Base-by-base conservation (phyloP, 2,113 vertebrate species). In the Psittacula cyanocephala region DNA sequence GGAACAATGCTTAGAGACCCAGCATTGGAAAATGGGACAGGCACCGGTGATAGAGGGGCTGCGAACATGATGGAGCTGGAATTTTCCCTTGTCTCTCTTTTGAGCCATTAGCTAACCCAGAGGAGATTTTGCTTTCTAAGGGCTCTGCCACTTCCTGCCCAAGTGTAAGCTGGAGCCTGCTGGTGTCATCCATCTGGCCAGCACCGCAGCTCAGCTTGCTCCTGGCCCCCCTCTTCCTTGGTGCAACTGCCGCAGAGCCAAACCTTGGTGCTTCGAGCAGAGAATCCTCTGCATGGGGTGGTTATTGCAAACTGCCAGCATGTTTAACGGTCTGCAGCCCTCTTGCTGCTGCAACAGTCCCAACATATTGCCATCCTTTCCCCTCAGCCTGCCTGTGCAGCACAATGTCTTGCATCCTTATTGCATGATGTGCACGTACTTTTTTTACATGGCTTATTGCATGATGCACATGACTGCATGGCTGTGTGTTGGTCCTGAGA, bases 381-480 rank as follows among this genome's bases (percentile, higher is more conserved):
- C 33, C 35, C 24, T 46, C 13, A 2, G 43, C 15, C 64, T 68
- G 17, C 47, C n/a, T 17, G 16, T 31, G 13, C 46, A 37, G 17
- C 12, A 25, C 15, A 10, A 60, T 5, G 2, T 29, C n/a, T 76
- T 29, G 20, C 11, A 29, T 13, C 12, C 65, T 49, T 35, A 37
- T 1, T 16, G 23, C 39, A 1, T 11, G 22, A 37, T 9, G 6
- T 37, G 22, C 64, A 5, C 0, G 1, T 46, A 20, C 18, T 28
- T 3, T 52, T 52, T 63, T 11, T 8, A 3, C 3, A 2, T 6
- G 28, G 16, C 20, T 53, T 55, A 22, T 14, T 4, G 13, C 23
- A 5, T 1, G 57, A 35, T 6, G 25, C 22, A 43, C 0, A 0
- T 3, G 29, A 55, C 31, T 1, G 0, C 5, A 4, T 8, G n/a